Conservation (phyloP, 2,797 vertebrate genomes). For the Pachyuromys duprasi region DNA sequence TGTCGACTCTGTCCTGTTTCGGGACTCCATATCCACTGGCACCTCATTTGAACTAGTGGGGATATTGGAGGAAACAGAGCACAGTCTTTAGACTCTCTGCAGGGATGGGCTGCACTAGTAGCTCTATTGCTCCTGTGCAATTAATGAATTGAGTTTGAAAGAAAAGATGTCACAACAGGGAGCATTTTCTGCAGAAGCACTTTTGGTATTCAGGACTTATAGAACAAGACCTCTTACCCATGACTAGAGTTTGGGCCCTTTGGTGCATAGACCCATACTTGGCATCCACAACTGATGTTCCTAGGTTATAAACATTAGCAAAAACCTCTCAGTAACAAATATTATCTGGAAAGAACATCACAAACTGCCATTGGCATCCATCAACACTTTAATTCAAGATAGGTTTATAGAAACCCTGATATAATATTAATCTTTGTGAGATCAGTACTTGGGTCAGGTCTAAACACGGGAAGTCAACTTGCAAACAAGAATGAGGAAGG, state of each 20-base stretch:
- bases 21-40: neutral
- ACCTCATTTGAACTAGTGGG: neutral
- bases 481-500: neutral
- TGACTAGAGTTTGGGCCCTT: rapidly evolving
- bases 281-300: neutral
- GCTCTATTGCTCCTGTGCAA: neutral
- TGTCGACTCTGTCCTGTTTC: neutral
- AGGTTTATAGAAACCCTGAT: neutral
- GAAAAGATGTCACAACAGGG: neutral
- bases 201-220: neutral
- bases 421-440: neutral
- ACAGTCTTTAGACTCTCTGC: neutral
- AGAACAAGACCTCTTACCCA: neutral
- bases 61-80: neutral
- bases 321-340: neutral
- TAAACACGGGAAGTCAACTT: neutral
- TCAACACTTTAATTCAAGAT: neutral
- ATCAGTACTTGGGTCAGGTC: neutral
- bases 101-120: neutral
- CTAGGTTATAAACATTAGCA: constrained; percentile 2
- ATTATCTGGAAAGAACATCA: neutral
- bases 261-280: neutral
- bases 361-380: neutral
- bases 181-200: neutral
- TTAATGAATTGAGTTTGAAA: neutral